Conservation (phyloP, 2,888 invertebrate species). For the Tipula vernalis region DNA sequence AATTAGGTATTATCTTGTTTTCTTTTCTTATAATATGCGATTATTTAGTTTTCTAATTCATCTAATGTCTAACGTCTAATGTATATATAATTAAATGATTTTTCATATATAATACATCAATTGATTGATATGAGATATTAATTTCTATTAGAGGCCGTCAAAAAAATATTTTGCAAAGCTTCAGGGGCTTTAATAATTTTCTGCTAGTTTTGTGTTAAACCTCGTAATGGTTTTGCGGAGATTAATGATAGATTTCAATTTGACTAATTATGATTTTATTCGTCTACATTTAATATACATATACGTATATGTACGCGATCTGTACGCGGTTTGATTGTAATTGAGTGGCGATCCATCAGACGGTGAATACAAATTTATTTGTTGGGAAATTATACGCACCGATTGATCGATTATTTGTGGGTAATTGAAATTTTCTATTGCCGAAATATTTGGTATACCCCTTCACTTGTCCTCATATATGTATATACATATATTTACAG, state of each 20-base stretch:
- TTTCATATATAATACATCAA: not conserved
- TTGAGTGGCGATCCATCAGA: not conserved
- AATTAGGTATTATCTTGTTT: not conserved
- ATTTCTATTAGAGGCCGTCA: not conserved
- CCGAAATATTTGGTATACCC: not conserved
- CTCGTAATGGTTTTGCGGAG: not conserved
- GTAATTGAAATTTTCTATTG: not conserved
- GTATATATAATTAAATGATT: slow-evolving; percentile 4
- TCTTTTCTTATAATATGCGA: not conserved
- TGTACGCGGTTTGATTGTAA: not conserved
- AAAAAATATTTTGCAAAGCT: not conserved
- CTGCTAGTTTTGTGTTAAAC: not conserved
- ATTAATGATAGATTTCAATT: not conserved
- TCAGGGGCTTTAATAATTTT: not conserved
- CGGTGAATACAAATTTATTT: not conserved
- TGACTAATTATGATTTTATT: not conserved
- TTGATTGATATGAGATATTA: slow-evolving; percentile 4
- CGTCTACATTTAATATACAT: not conserved
- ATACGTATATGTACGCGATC: not conserved
- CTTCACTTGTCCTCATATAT: not conserved
- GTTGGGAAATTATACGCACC: not conserved
- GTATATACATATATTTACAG: not conserved
- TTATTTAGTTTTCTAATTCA: slow-evolving; percentile 4
- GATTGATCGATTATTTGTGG: not conserved
- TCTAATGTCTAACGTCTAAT: not conserved